These are phyloP conservation scores for Botia kubotai DNA, from an alignment of 2,797 vertebrate genomes.

Conservation along the genomic window DNA sequence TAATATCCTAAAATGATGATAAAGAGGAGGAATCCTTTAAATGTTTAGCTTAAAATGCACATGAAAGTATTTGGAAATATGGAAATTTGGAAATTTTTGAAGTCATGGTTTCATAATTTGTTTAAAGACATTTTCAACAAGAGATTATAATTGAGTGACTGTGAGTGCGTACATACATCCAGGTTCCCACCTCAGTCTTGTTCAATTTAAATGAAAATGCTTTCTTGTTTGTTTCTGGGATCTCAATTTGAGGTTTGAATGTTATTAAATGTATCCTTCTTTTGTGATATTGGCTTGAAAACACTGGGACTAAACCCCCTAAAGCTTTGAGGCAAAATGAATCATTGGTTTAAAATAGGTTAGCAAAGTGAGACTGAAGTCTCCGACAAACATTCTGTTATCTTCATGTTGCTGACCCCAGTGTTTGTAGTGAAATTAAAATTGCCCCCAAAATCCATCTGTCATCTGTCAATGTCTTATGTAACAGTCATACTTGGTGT, in stretches of 20 bases:
- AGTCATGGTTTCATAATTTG: neutral
- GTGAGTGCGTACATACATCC: neutral
- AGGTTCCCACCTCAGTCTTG: neutral
- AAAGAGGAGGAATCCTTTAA: neutral
- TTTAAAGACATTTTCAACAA: too few relatives aligned
- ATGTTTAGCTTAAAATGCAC: neutral
- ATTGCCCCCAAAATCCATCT: constrained; percentile 28
- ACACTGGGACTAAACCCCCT: too few relatives aligned
- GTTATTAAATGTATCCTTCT: neutral
- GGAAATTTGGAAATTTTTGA: too few relatives aligned
- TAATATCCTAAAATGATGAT: neutral
- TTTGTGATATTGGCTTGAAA: neutral
- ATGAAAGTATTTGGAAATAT: neutral
- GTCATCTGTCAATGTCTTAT: constrained; percentile 8
- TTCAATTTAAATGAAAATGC: too few relatives aligned
- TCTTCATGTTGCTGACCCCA: constrained; percentile 23
- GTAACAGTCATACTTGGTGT: constrained; percentile 2
- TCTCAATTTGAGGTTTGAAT: neutral
- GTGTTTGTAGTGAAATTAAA: constrained; percentile 35
- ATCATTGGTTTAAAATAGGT: too few relatives aligned
- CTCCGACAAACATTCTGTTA: neutral
- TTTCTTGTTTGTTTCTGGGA: neutral
- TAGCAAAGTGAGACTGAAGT: too few relatives aligned
- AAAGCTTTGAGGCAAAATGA: too few relatives aligned
- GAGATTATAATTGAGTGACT: neutral